Evolutionary conservation across 2,113 vertebrate species (phyloP), one percentile per base, ranked within the genome.

Genomic region (Pomatostomus ruficeps): DNA sequence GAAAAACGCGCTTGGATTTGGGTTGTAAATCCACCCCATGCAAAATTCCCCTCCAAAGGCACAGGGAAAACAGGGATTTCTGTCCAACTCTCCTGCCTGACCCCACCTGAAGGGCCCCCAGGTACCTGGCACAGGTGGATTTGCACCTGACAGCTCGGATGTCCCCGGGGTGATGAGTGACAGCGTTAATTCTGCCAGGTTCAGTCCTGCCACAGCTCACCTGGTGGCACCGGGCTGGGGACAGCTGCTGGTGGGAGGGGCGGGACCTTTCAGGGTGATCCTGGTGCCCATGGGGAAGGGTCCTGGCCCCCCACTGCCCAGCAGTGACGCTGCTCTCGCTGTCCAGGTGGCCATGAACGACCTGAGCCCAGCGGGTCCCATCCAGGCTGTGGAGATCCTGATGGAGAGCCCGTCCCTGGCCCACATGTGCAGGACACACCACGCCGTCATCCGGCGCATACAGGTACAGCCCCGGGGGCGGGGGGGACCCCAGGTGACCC

Each of bases 331-430:
- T 31, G 40, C 43, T 21, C 40, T 83, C 0, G 0, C 45, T 75
- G 14, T 94, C 95, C 94, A 99, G 93, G 97, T 98, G 92, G 36
- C 95, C 2, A 72, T 98, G 78, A 96, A 88, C 0, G 98, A 98
- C 78, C 93, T 98, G 67, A 93, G 90, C 61, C 58, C 88, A 0
- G 96, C 95, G 0, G 98, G 97, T 24, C 95, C 98, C 40, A 72
- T 98, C 95, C 95, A 96, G 68, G 96, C 96, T 0, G 88, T 99
- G 89, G 99, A 99, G 96, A 96, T 99, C 85, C 97, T 97, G 63
- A 96, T 99, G 78, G 97, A 99, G 91, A 99, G 99, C 96, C 93
- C 97, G 0, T 99, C 98, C 7, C 66, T 99, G 91, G 97, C 98
- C 4, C 96, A 98, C 23, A 89, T 98, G 96, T 99, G 99, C 95